A percentile compares a stretch with the other conserved stretches of the same genome.
These are phyloP conservation scores for Drosophila seguyi DNA, from an alignment of 1,140 invertebrate genomes.

Conservation along the genomic window DNA sequence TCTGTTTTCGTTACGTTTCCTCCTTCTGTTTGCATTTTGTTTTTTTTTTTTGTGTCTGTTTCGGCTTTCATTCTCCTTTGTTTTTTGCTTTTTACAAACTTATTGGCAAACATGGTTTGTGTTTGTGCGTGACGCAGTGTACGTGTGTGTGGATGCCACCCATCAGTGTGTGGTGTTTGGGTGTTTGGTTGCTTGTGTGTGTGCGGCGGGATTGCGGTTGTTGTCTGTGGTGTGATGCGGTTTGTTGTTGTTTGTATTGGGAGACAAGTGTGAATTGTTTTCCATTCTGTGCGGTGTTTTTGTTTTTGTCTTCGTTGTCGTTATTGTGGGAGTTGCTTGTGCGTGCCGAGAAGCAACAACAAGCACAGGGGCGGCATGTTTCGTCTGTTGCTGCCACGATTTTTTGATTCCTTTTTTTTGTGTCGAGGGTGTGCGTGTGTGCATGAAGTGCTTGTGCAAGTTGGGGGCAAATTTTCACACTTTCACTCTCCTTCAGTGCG, in stretches of 20 bases:
- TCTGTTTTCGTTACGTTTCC: conserved; percentile 54
- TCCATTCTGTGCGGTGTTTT: conserved; percentile 59
- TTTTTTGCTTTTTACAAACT: conserved; percentile 66
- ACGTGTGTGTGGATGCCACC: conserved; percentile 43
- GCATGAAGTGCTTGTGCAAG: conserved; percentile 20
- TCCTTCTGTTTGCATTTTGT: conserved; percentile 38
- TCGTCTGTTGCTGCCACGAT: conserved; percentile 71
- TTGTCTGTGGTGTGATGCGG: conserved; percentile 76
- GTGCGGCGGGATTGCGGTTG: conserved; percentile 67
- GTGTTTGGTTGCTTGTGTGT: conserved; percentile 39
- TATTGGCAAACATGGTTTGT: conserved; percentile 77
- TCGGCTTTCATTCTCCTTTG: conserved; percentile 28
- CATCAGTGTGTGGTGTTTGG: conserved; percentile 26
- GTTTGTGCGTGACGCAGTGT: conserved; percentile 66
- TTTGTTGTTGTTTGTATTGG: conserved; percentile 83
- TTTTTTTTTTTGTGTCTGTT: conserved; percentile 42
- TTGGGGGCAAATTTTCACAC: conserved; percentile 68
- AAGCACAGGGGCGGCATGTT: conserved; percentile 41
- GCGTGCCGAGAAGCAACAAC: conserved; percentile 52
- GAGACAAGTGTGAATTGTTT: conserved; percentile 83
- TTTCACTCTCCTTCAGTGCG: conserved; percentile 73
- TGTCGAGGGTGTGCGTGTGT: conserved; percentile 55
- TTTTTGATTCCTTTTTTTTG: conserved; percentile 76
- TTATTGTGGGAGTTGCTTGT: conserved; percentile 62
- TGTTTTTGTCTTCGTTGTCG: conserved; percentile 47